Evolutionary conservation across 2,888 invertebrate species (phyloP), one percentile per base, ranked within the genome.

Genomic region (Achlya flavicornis): DNA sequence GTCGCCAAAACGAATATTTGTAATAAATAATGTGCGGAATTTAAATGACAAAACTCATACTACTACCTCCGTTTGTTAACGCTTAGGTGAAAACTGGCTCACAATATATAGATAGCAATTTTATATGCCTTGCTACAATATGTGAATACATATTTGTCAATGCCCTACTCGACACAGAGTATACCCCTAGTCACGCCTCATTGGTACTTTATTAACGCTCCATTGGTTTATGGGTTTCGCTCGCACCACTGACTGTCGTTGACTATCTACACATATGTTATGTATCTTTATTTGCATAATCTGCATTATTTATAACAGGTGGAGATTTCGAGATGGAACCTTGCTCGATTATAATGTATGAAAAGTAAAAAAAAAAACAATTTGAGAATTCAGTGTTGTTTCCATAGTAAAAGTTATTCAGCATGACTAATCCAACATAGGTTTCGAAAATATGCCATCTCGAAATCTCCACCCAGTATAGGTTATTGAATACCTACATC

Each of bases 191-290:
- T 53, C 53, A 53, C 53, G 53, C 19, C n/a, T n/a, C 38, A 41
- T 38, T 19, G 63, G 63, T 63, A 35, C 38, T 41, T 41, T 35
- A 19, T 19, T 53, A 61, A 53, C 53, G 53, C 16, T 53, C 53
- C 53, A 19, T 10, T 53, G 53, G 19, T 16, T 7, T 7, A 7
- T 19, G 19, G 53, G 53, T 53, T 53, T 19, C 16, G 53, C 19
- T 53, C 53, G 53, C 53, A 53, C 53, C 19, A 53, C 53, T 53
- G 19, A 53, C 46, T 46, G 46, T n/a, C 43, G 14, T 14, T 14
- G 3, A 14, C 19, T 53, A 53, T 53, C 53, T 19, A 53, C 53
- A 53, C 26, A 26, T 26, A 26, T 26, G 26, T 2, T 26, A 26
- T 53, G 53, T 53, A 53, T 19, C n/a, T n/a, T 46, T n/a, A n/a